These are phyloP conservation scores for Aethes cnicana DNA, from an alignment of 2,888 invertebrate genomes.

Conservation along the genomic window DNA sequence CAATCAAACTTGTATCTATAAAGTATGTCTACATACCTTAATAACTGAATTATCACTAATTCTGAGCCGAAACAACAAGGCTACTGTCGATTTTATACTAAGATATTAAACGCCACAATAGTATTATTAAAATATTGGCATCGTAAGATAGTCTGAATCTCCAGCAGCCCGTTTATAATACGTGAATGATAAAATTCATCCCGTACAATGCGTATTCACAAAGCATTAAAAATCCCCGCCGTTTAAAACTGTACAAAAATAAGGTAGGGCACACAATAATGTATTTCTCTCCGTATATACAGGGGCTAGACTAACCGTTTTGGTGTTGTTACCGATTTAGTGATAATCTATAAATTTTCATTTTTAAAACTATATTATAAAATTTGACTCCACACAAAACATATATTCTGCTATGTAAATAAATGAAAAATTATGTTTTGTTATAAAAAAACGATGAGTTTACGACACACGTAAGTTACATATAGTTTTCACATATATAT, in stretches of 20 bases:
- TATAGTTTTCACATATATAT: conserved; percentile 52
- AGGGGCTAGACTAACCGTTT: conserved; percentile 60
- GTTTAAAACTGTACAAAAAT: conserved; percentile 55
- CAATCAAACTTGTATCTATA: too few species aligned
- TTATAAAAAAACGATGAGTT: conserved; percentile 38
- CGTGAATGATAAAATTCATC: conserved; percentile 14
- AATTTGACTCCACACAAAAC: conserved; percentile 64
- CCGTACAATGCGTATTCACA: conserved; percentile 41
- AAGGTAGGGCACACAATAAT: conserved; percentile 48
- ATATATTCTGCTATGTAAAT: conserved; percentile 54
- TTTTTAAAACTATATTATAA: conserved; percentile 67
- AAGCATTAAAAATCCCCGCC: conserved; percentile 33
- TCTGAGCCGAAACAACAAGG: too few species aligned
- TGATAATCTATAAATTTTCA: conserved; percentile 48
- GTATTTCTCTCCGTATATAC: conserved; percentile 50
- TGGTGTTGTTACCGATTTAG: conserved; percentile 74
- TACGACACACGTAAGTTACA: conserved; percentile 54
- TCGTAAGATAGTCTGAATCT: not conserved
- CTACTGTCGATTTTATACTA: too few species aligned
- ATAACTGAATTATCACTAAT: too few species aligned
- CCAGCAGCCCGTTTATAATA: not conserved
- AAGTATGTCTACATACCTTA: too few species aligned
- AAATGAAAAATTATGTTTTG: conserved; percentile 42
- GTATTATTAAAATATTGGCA: conserved; percentile 13
- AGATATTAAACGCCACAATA: too few species aligned